phyloP scores from a whole-genome alignment of 2,113 vertebrate genomes.

The Carollia perspicillata region DNA sequence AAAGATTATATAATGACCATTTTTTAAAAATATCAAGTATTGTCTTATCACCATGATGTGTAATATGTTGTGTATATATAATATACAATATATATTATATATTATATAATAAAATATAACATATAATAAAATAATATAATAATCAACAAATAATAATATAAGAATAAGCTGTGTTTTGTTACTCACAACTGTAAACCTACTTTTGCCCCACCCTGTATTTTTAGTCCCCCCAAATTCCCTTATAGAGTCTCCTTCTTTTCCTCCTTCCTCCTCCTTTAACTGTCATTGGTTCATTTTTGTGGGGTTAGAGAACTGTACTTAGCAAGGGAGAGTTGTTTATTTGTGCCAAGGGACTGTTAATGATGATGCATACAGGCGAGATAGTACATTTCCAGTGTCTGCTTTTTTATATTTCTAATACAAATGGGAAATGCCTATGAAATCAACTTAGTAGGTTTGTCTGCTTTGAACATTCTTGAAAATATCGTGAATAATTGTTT shows the following conservation, averaged over 20 bases:
- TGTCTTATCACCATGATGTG: not conserved
- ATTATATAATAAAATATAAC: too few species aligned
- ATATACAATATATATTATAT: too few species aligned
- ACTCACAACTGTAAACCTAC: not conserved
- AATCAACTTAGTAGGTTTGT: conserved; percentile 21
- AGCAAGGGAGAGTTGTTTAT: not conserved
- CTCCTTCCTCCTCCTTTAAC: not conserved
- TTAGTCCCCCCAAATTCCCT: not conserved
- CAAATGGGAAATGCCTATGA: not conserved
- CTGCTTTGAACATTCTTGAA: not conserved
- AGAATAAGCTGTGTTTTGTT: not conserved
- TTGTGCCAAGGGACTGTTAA: not conserved
- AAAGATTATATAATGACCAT: not conserved
- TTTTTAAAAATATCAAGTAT: not conserved
- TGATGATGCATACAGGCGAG: not conserved
- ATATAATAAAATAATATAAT: not conserved
- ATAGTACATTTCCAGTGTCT: not conserved
- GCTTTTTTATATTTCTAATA: conserved; percentile 28
- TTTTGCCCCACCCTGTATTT: not conserved
- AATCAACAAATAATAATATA: not conserved
- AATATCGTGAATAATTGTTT: not conserved
- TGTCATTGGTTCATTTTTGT: not conserved
- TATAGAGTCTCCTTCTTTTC: not conserved
- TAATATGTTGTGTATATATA: too few species aligned
- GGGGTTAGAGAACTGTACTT: not conserved